These are phyloP conservation scores for Phrynocephalus forsythii DNA, from an alignment of 2,797 vertebrate species.

Conservation along the genomic window DNA sequence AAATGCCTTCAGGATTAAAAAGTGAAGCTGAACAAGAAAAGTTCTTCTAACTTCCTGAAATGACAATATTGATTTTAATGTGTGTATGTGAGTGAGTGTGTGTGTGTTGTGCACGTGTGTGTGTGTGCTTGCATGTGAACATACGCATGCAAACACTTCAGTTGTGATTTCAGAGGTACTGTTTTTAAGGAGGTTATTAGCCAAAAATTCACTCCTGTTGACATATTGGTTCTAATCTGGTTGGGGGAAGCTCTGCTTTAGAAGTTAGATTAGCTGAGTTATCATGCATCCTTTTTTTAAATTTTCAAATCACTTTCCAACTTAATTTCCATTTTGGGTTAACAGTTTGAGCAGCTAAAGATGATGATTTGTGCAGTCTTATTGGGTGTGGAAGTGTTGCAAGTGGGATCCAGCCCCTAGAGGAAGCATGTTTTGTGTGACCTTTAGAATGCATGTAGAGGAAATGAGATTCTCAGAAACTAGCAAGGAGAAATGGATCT, in stretches of 20 bases:
- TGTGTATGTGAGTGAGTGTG: conserved; percentile 8
- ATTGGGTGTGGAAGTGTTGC: not conserved
- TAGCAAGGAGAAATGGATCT: not conserved
- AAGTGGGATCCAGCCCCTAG: not conserved
- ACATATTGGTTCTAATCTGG: not conserved
- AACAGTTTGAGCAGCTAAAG: not conserved
- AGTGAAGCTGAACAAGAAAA: conserved; percentile 79
- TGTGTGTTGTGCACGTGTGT: not conserved
- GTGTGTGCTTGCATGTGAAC: too few species aligned
- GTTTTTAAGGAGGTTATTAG: conserved; percentile 56
- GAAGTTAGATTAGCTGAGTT: not conserved
- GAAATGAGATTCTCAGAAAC: not conserved
- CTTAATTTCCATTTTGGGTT: not conserved
- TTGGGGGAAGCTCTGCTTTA: not conserved
- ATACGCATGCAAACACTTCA: conserved; percentile 16
- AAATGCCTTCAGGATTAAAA: conserved; percentile 85
- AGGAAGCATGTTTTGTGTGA: not conserved
- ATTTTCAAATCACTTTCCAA: not conserved
- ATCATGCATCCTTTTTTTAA: conserved; percentile 3
- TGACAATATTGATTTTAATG: conserved; percentile 69
- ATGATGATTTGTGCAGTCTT: not conserved
- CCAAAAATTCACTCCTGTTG: not conserved
- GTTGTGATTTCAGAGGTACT: conserved; percentile 43
- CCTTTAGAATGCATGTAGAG: not conserved
- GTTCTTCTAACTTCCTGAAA: conserved; percentile 78